Conservation (phyloP, 2,797 vertebrate genomes). For the Benthosema pterotum region DNA sequence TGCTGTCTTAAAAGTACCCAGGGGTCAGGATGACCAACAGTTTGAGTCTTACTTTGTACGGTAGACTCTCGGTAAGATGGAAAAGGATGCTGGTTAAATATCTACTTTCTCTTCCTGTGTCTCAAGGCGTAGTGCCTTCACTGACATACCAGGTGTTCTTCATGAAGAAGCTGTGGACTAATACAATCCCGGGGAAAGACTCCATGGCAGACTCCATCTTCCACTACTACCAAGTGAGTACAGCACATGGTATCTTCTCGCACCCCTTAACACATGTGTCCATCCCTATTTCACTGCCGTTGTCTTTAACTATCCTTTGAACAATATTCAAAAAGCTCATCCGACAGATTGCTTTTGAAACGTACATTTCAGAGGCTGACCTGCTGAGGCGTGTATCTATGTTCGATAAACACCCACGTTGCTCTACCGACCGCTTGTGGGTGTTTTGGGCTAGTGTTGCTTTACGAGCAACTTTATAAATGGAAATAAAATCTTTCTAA, state of each 20-base stretch:
- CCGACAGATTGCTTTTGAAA: too few relatives aligned
- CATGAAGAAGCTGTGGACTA: slow-evolving; percentile 99
- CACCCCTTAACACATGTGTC: too few relatives aligned
- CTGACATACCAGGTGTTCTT: slow-evolving; percentile 99
- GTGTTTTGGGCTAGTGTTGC: too few relatives aligned
- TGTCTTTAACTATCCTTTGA: background rate
- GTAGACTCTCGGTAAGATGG: background rate
- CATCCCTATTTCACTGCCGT: background rate
- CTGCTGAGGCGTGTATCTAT: too few relatives aligned
- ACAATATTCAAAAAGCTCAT: too few relatives aligned
- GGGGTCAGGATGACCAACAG: too few relatives aligned
- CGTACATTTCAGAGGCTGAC: too few relatives aligned
- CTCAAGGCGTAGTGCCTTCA: slow-evolving; percentile 87
- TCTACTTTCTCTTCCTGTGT: background rate
- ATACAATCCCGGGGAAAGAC: slow-evolving; percentile 91
- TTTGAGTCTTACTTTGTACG: background rate
- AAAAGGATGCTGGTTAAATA: background rate
- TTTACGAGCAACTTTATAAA: too few relatives aligned
- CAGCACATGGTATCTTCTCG: background rate
- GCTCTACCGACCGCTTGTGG: too few relatives aligned
- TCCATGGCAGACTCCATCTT: slow-evolving; percentile 96
- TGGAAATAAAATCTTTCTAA: too few relatives aligned
- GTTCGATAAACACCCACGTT: too few relatives aligned
- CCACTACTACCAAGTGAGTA: slow-evolving; percentile 93
- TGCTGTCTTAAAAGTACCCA: too few relatives aligned